Percentiles rank a stretch among this genome's conserved stretches.
These are phyloP conservation scores for Capitella teleta DNA, from an alignment of 1,140 invertebrate genomes.

Conservation along the genomic window DNA sequence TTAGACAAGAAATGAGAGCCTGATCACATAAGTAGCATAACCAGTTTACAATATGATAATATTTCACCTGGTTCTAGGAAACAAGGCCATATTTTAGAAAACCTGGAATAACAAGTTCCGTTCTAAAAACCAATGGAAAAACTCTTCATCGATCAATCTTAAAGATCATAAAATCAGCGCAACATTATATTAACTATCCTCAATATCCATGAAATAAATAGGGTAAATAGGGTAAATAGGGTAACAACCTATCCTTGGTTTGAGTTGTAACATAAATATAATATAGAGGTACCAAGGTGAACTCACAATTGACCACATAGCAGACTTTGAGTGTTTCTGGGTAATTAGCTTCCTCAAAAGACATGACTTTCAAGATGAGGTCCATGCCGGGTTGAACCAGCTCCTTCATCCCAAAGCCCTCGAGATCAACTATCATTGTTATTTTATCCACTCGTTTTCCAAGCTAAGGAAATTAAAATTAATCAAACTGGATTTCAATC, in stretches of 20 bases:
- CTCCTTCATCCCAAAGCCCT: neutral
- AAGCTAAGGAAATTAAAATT: neutral
- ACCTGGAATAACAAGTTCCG: no score
- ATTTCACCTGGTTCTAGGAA: no score
- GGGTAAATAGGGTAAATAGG: neutral
- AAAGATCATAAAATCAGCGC: neutral
- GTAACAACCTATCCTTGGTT: neutral
- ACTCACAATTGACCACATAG: conserved; percentile 7
- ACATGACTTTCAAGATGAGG: neutral
- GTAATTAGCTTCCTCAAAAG: conserved; percentile 6
- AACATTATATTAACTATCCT: neutral
- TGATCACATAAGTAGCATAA: neutral
- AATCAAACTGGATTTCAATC: neutral
- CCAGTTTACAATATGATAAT: neutral
- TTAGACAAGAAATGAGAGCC: neutral
- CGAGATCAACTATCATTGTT: neutral
- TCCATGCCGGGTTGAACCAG: conserved; percentile 3
- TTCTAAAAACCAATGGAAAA: no score
- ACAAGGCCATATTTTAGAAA: no score
- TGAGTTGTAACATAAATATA: neutral
- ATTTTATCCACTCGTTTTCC: neutral
- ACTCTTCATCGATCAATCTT: no score
- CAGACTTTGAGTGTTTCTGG: conserved; percentile 5
- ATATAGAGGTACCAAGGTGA: neutral
- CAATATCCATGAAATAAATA: neutral